phyloP scores from a whole-genome alignment of 2,113 vertebrate species.

The Nibea albiflora region DNA sequence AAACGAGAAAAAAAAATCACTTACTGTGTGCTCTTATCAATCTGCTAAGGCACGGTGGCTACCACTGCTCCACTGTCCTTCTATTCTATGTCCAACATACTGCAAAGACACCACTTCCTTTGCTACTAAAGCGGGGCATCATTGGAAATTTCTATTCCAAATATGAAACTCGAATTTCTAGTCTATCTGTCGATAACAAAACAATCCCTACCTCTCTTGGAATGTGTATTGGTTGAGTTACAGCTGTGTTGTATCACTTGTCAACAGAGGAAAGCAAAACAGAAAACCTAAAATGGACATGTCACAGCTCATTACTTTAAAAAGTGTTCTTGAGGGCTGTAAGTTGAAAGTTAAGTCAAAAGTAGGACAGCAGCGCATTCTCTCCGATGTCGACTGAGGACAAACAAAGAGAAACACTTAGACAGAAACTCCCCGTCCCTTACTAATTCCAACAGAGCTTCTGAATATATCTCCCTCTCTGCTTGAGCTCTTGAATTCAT shows the following conservation, averaged over 20 bases:
- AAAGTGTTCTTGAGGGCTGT: slow-evolving; percentile 2
- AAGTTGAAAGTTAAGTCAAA: slow-evolving; percentile 8
- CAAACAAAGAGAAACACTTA: slow-evolving; percentile 6
- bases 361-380: slow-evolving; percentile 5
- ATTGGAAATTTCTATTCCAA: neutral
- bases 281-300: slow-evolving; percentile 25
- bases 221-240: neutral
- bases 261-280: slow-evolving; percentile 8
- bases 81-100: neutral
- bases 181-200: neutral
- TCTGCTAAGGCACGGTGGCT: neutral
- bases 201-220: no score
- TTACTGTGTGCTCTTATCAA: neutral
- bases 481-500: neutral
- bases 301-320: slow-evolving; percentile 24
- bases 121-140: neutral
- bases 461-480: neutral
- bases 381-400: slow-evolving; percentile 19
- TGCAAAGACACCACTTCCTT: neutral
- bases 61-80: neutral
- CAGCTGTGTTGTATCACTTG: slow-evolving; percentile 10
- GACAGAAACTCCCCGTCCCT: neutral
- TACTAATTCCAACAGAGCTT: neutral
- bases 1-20: neutral
- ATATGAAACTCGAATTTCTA: neutral